Percentiles rank a stretch among this genome's conserved stretches.
phyloP scores from a whole-genome alignment of 2,888 invertebrate genomes.

The Apodemia zela region DNA sequence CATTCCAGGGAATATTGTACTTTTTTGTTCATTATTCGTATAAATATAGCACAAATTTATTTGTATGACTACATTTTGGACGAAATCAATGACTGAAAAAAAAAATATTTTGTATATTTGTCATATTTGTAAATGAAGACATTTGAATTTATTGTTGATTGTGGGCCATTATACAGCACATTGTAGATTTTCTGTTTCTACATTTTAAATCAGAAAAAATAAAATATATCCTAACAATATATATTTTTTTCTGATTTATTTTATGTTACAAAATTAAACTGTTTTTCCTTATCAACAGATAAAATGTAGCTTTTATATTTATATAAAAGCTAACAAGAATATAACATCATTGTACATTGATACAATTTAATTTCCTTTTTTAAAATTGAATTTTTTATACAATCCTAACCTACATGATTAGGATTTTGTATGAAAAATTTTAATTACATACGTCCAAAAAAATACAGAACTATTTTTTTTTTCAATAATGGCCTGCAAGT shows the following conservation, averaged over 20 bases:
- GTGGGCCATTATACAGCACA: slow-evolving; percentile 40
- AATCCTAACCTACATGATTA: too few relatives aligned
- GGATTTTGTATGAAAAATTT: too few relatives aligned
- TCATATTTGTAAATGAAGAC: slow-evolving; percentile 45
- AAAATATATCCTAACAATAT: too few relatives aligned
- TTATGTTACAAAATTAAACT: too few relatives aligned
- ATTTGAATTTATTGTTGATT: slow-evolving; percentile 30
- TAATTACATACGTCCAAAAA: too few relatives aligned
- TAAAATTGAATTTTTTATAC: too few relatives aligned
- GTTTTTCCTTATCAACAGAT: too few relatives aligned
- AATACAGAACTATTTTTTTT: slow-evolving; percentile 17
- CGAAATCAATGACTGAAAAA: slow-evolving; percentile 53
- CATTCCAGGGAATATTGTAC: slow-evolving; percentile 63
- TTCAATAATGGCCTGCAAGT: slow-evolving; percentile 46
- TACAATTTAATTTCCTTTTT: too few relatives aligned
- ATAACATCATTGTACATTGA: too few relatives aligned
- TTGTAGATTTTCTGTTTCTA: background rate
- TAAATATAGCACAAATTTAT: slow-evolving; percentile 30
- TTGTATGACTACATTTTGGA: slow-evolving; percentile 22
- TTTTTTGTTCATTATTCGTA: slow-evolving; percentile 17
- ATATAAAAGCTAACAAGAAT: background rate
- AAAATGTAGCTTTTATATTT: too few relatives aligned
- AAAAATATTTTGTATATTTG: slow-evolving; percentile 62
- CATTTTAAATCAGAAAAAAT: background rate
- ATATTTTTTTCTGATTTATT: too few relatives aligned